Percentiles rank a stretch among this genome's conserved stretches.
Conservation (phyloP, 2,888 invertebrate genomes). For the Phorcus lineatus region DNA sequence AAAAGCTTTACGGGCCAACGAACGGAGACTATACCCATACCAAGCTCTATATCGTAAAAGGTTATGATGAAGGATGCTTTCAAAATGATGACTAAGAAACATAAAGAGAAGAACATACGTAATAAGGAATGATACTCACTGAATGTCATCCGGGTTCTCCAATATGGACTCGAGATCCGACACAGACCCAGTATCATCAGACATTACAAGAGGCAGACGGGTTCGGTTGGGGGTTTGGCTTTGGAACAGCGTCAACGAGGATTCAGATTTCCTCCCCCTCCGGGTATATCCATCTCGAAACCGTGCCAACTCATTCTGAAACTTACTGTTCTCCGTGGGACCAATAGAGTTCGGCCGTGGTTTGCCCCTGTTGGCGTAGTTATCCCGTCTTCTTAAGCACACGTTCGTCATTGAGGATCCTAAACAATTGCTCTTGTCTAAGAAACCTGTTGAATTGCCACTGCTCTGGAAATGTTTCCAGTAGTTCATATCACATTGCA, state of each 20-base stretch:
- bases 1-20: too few species aligned
- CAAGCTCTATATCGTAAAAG: too few species aligned
- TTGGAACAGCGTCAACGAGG: conserved; percentile 22
- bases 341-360: conserved; percentile 45
- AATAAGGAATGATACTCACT: conserved; percentile 32
- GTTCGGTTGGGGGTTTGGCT: conserved; percentile 38
- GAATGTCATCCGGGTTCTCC: conserved; percentile 49
- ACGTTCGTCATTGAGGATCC: background rate
- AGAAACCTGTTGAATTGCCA: conserved; percentile 6
- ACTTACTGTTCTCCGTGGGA: conserved; percentile 39
- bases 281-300: conserved; percentile 43
- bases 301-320: conserved; percentile 47
- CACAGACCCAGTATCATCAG: conserved; percentile 56
- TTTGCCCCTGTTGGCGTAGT: background rate
- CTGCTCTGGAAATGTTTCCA: conserved; percentile 8
- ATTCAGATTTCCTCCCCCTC: conserved; percentile 42
- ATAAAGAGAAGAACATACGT: too few species aligned
- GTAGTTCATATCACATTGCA: conserved; percentile 58
- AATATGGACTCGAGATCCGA: conserved; percentile 60
- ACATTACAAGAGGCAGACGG: conserved; percentile 41
- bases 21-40: too few species aligned
- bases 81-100: too few species aligned
- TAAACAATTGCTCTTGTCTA: background rate
- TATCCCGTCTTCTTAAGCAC: background rate
- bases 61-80: too few species aligned